phyloP scores from a whole-genome alignment of 2,888 invertebrate species.

The Drosophila nigricruria region DNA sequence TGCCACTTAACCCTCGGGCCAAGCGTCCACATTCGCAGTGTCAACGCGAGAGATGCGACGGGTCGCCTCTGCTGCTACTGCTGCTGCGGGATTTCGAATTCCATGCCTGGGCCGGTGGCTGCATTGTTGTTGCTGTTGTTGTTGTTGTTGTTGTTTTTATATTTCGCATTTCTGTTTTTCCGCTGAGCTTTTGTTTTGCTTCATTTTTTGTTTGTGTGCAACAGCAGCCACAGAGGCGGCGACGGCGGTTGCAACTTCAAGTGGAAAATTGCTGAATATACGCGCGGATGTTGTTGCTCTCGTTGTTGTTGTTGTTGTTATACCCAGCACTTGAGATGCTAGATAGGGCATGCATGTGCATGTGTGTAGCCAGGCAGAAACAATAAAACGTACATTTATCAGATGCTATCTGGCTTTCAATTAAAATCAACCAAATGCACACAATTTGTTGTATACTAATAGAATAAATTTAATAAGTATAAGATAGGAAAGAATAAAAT shows the following conservation, averaged over 20 bases:
- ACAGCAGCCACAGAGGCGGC: conserved; percentile 14
- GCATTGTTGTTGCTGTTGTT: conserved; percentile 26
- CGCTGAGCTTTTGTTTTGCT: conserved; percentile 50
- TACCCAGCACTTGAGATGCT: conserved; percentile 28
- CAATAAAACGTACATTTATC: conserved; percentile 21
- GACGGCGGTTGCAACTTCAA: conserved; percentile 57
- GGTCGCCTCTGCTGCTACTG: conserved; percentile 25
- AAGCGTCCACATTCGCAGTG: conserved; percentile 52
- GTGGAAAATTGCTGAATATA: conserved; percentile 77
- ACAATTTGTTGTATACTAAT: conserved; percentile 12
- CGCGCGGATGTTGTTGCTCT: conserved; percentile 40
- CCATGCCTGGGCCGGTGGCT: conserved; percentile 45
- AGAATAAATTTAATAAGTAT: background rate
- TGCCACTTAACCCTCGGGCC: conserved; percentile 73
- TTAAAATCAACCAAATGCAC: conserved; percentile 3
- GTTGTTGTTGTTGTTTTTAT: conserved; percentile 29
- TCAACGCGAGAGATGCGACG: conserved; percentile 48
- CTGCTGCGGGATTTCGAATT: conserved; percentile 54
- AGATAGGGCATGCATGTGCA: conserved; percentile 16
- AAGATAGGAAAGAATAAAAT: background rate
- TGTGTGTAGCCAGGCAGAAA: conserved; percentile 28
- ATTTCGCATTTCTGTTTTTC: conserved; percentile 39
- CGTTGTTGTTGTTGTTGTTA: conserved; percentile 18
- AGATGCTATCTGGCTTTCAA: conserved; percentile 9
- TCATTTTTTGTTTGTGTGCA: conserved; percentile 36